These are phyloP conservation scores for Drosophila parthenogenetica DNA, from an alignment of 2,888 invertebrate species.

Conservation along the genomic window DNA sequence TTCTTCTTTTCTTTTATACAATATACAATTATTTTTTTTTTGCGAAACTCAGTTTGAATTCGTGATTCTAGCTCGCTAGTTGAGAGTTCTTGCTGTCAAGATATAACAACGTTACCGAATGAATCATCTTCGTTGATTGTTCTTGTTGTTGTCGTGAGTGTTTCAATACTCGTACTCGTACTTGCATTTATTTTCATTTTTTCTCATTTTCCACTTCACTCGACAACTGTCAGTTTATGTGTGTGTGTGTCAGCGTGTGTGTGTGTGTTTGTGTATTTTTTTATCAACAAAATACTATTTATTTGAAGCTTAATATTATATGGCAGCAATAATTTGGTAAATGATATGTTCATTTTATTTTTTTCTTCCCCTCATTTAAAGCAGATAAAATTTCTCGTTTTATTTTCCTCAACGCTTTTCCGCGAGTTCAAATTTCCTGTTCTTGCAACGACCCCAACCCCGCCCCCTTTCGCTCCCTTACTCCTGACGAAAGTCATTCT, in stretches of 20 bases:
- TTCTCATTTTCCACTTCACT: conserved; percentile 44
- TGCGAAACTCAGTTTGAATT: conserved; percentile 79
- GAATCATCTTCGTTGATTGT: conserved; percentile 65
- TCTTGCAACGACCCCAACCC: conserved; percentile 46
- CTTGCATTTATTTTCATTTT: conserved; percentile 21
- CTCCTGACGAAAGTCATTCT: conserved; percentile 41
- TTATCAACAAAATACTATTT: conserved; percentile 62
- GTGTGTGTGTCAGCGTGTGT: conserved; percentile 8
- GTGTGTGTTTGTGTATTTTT: conserved; percentile 30
- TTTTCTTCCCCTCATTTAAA: conserved; percentile 5
- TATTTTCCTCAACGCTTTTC: conserved; percentile 55
- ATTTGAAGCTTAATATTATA: conserved; percentile 57
- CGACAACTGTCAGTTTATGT: conserved; percentile 24
- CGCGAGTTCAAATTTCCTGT: conserved; percentile 76
- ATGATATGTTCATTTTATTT: conserved; percentile 26
- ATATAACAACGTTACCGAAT: conserved; percentile 56
- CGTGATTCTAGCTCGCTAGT: conserved; percentile 73
- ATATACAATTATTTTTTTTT: conserved; percentile 21
- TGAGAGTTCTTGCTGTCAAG: conserved; percentile 50
- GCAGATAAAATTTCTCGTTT: conserved; percentile 56
- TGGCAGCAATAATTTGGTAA: conserved; percentile 48
- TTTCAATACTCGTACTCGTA: conserved; percentile 32
- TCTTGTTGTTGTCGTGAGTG: conserved; percentile 47
- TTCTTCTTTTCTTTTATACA: conserved; percentile 59
- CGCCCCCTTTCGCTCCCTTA: background rate